These are phyloP conservation scores for Clavelina lepadiformis DNA, from an alignment of 23 tunicate species.

Conservation along the genomic window DNA sequence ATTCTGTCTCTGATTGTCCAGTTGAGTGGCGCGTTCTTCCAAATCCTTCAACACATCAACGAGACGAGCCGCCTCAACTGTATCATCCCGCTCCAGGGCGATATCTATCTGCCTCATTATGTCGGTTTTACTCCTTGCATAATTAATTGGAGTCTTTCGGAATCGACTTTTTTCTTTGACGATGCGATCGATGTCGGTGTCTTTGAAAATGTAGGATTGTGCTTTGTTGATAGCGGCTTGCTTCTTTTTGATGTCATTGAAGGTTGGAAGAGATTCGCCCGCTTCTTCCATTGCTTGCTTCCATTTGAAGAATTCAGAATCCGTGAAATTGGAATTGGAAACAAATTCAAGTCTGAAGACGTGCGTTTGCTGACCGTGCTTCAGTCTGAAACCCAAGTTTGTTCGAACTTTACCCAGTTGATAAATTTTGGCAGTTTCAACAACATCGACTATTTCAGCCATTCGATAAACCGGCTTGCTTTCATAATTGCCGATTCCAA, in stretches of 20 bases:
- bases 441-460: constrained; percentile 28
- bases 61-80: constrained; percentile 2
- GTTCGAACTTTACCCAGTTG: constrained; percentile 23
- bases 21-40: constrained; percentile 31
- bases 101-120: constrained; percentile 22
- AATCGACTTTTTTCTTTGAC: constrained; percentile 25
- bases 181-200: too few relatives aligned
- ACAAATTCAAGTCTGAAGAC: constrained; percentile 41
- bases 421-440: constrained; percentile 41
- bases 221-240: too few relatives aligned
- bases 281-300: background rate
- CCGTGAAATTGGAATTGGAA: constrained; percentile 33
- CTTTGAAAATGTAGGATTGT: too few relatives aligned
- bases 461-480: constrained; percentile 32
- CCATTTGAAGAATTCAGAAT: background rate
- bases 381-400: constrained; percentile 32
- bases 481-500: constrained; percentile 39
- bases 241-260: background rate
- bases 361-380: constrained; percentile 36
- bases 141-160: constrained; percentile 28
- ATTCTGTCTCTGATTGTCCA: constrained; percentile 32
- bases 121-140: constrained; percentile 30
- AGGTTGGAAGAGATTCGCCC: background rate
- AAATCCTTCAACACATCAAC: constrained; percentile 22
- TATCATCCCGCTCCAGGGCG: constrained; percentile 6